phyloP scores from a whole-genome alignment of 2,888 invertebrate genomes.

The Cabera pusaria region DNA sequence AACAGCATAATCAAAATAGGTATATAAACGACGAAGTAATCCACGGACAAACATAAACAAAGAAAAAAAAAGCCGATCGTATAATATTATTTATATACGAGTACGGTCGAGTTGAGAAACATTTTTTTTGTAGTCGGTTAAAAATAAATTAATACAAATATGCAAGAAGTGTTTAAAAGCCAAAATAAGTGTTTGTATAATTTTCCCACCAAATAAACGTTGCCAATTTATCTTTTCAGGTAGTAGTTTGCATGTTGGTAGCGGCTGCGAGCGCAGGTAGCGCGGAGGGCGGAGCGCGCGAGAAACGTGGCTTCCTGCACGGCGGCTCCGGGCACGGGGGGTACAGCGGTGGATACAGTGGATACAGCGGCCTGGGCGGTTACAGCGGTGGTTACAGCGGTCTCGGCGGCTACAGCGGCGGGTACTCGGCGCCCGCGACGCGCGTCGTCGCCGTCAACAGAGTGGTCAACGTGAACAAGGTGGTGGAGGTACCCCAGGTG shows the following conservation, averaged over 20 bases:
- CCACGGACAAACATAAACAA: too few relatives aligned
- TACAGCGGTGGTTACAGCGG: constrained; percentile 31
- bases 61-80: too few relatives aligned
- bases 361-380: constrained; percentile 10
- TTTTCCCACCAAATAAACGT: too few relatives aligned
- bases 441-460: constrained; percentile 45
- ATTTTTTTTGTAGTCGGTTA: too few relatives aligned
- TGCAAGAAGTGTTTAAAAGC: too few relatives aligned
- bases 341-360: constrained; percentile 17
- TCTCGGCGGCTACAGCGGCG: constrained; percentile 14
- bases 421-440: constrained; percentile 36
- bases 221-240: constrained; percentile 20
- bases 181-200: too few relatives aligned
- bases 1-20: too few relatives aligned
- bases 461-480: constrained; percentile 48
- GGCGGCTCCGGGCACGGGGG: constrained; percentile 31
- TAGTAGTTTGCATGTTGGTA: constrained; percentile 33
- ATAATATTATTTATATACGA: too few relatives aligned
- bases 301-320: constrained; percentile 37
- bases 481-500: constrained; percentile 48
- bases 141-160: too few relatives aligned
- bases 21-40: too few relatives aligned
- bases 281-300: constrained; percentile 31
- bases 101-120: too few relatives aligned
- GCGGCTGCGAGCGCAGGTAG: constrained; percentile 33